These are phyloP conservation scores for Manduca sexta DNA, from an alignment of 1,140 invertebrate genomes.

Conservation along the genomic window DNA sequence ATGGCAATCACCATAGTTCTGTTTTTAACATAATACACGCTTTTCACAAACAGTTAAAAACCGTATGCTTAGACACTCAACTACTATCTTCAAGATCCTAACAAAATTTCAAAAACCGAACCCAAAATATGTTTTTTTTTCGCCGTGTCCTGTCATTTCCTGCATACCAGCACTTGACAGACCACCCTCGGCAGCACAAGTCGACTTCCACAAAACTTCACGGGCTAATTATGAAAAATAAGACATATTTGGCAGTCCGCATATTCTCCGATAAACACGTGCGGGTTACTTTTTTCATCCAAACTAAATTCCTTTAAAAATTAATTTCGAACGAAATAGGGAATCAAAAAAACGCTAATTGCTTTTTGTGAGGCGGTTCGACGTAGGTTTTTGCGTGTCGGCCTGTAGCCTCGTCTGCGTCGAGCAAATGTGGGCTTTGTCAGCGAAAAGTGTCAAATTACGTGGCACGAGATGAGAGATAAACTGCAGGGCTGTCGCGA, in stretches of 20 bases:
- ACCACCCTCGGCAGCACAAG: slow-evolving; percentile 26
- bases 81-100: too few species aligned
- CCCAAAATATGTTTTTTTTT: too few species aligned
- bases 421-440: slow-evolving; percentile 68
- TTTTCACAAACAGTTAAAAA: too few species aligned
- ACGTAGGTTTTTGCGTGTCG: slow-evolving; percentile 51
- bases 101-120: too few species aligned
- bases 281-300: slow-evolving; percentile 43
- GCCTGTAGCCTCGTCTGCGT: slow-evolving; percentile 47
- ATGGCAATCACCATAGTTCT: too few species aligned
- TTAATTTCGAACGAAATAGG: slow-evolving; percentile 53
- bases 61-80: too few species aligned
- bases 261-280: slow-evolving; percentile 59
- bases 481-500: slow-evolving; percentile 9
- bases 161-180: slow-evolving; percentile 8
- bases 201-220: slow-evolving; percentile 32
- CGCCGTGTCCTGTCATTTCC: neutral
- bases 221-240: slow-evolving; percentile 70
- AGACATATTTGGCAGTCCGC: slow-evolving; percentile 57
- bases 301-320: slow-evolving; percentile 58
- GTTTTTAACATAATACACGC: too few species aligned
- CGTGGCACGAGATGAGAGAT: slow-evolving; percentile 65
- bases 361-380: slow-evolving; percentile 54
- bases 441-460: slow-evolving; percentile 71
- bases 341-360: slow-evolving; percentile 65